Evolutionary conservation across 2,888 invertebrate genomes (phyloP), one percentile per base, ranked within the genome.

Genomic region (Dicycla oo): DNA sequence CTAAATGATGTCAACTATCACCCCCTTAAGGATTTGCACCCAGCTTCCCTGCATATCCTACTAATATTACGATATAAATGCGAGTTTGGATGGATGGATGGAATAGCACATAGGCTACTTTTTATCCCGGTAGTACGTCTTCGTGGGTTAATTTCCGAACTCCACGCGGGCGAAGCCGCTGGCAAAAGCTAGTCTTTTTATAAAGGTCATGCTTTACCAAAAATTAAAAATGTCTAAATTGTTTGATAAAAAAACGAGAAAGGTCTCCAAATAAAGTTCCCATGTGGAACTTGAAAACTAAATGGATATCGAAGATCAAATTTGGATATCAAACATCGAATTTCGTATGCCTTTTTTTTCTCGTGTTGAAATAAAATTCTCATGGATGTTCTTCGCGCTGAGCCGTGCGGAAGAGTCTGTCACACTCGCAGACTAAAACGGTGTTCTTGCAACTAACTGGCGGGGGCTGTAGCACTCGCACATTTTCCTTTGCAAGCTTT

Each of bases 261-360:
- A 23, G 47, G 18, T 23, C 18, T 40, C 13, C 10, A 47, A 47
- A 43, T 63, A 43, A 43, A 65, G 23, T n/a, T n/a, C 26, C 11
- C 65, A 43, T 13, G 26, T 58, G 40, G 4, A 67, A 68, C 18
- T 40, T 51, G 20, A 40, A 40, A 34, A n/a, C 30, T 49, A 11
- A 8, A 68, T 68, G 68, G 26, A 20, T 20, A 30, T 30, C 30
- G 30, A 30, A 30, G 30, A 30, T 30, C 4, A 30, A 30, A 30
- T 30, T 30, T 30, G 30, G 30, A 30, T n/a, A 45, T 23, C 11
- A 23, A 15, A 40, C 15, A 70, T 43, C 15, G 40, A 49, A 70
- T 70, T 40, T 66, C 18, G n/a, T 66, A 68, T 13, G 34, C n/a
- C 8, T 45, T 61, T 30, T 30, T n/a, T 15, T 20, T 34, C 34